Percentiles rank a stretch among this genome's conserved stretches.
Conservation (phyloP, 2,797 vertebrate species). For the Amniataba percoides region DNA sequence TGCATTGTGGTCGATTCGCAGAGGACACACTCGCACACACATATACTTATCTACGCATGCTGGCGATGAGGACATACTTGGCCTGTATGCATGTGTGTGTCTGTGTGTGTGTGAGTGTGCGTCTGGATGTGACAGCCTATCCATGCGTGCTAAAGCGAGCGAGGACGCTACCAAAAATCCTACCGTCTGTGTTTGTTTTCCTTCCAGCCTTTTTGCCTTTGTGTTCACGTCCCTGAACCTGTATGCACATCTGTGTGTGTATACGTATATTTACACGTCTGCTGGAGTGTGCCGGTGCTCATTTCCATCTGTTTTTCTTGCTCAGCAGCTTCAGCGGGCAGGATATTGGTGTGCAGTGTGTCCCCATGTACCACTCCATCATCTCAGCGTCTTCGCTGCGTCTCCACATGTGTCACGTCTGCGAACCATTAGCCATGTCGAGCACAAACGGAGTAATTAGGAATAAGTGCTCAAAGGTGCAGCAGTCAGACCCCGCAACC, state of each 20-base stretch:
- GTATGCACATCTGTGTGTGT: slow-evolving; percentile 75
- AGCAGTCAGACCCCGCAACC: slow-evolving; percentile 61
- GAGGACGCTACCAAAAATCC: slow-evolving; percentile 64
- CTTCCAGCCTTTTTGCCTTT: slow-evolving; percentile 64
- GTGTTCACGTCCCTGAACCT: slow-evolving; percentile 65
- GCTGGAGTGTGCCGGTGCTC: slow-evolving; percentile 63
- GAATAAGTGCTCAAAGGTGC: slow-evolving; percentile 86
- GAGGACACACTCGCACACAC: slow-evolving; percentile 79
- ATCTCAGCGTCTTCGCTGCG: slow-evolving; percentile 55
- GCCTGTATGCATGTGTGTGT: slow-evolving; percentile 59
- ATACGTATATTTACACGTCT: slow-evolving; percentile 73
- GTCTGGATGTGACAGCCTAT: slow-evolving; percentile 63
- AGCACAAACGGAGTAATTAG: slow-evolving; percentile 82
- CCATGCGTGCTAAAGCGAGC: slow-evolving; percentile 68
- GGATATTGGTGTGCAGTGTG: slow-evolving; percentile 60
- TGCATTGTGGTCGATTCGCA: slow-evolving; percentile 78
- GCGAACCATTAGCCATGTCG: slow-evolving; percentile 79
- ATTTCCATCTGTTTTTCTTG: slow-evolving; percentile 77
- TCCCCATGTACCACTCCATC: slow-evolving; percentile 68
- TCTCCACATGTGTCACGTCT: slow-evolving; percentile 73
- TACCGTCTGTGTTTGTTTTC: slow-evolving; percentile 76
- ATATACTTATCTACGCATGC: slow-evolving; percentile 82
- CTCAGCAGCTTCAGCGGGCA: slow-evolving; percentile 51
- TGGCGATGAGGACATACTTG: slow-evolving; percentile 86
- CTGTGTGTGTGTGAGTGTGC: slow-evolving; percentile 51